Conservation (phyloP, 2,888 invertebrate species). For the Synergus gifuensis region DNA sequence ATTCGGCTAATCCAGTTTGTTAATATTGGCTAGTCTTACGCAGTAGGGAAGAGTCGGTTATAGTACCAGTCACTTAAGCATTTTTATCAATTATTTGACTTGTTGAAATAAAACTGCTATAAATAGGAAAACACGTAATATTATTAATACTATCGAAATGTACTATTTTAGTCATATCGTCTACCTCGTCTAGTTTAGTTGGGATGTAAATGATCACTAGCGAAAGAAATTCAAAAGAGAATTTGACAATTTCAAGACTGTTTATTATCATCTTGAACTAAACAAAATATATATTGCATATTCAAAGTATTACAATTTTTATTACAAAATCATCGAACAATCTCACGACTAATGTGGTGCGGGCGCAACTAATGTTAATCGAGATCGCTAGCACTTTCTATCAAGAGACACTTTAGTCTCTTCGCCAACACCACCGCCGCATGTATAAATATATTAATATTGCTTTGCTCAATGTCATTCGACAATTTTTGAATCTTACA, state of each 20-base stretch:
- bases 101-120: too few species aligned
- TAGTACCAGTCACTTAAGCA: too few species aligned
- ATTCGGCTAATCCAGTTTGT: too few species aligned
- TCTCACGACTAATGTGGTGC: slow-evolving; percentile 53
- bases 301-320: slow-evolving; percentile 69
- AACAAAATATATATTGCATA: slow-evolving; percentile 73
- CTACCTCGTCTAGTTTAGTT: too few species aligned
- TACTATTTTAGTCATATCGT: too few species aligned
- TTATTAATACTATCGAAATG: too few species aligned
- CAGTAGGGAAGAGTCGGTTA: too few species aligned
- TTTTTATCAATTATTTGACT: too few species aligned
- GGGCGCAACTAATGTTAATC: slow-evolving; percentile 47
- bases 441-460: slow-evolving; percentile 71
- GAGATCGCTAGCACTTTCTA: slow-evolving; percentile 55
- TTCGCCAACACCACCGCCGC: slow-evolving; percentile 47
- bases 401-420: slow-evolving; percentile 17
- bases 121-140: too few species aligned
- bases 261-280: slow-evolving; percentile 66
- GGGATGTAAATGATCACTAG: background rate
- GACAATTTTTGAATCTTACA: slow-evolving; percentile 70
- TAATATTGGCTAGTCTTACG: too few species aligned
- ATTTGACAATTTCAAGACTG: slow-evolving; percentile 54
- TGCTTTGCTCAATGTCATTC: slow-evolving; percentile 70
- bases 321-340: slow-evolving; percentile 64
- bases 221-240: background rate